These are phyloP conservation scores for Macrosiphum euphorbiae DNA, from an alignment of 2,888 invertebrate genomes.

Conservation along the genomic window DNA sequence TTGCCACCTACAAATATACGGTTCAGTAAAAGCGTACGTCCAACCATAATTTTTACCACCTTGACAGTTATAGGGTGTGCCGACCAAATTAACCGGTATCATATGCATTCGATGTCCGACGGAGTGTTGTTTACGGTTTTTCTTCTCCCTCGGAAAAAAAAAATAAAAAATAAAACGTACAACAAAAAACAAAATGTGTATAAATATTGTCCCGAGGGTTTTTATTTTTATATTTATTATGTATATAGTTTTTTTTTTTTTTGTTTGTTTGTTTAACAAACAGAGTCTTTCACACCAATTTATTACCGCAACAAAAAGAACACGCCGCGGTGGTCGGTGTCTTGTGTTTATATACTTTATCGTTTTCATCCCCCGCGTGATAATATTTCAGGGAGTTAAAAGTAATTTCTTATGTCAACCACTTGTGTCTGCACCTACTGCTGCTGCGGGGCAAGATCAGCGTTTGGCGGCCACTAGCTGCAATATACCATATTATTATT, in stretches of 20 bases:
- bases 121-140: slow-evolving; percentile 60
- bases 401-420: slow-evolving; percentile 53
- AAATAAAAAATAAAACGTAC: slow-evolving; percentile 1
- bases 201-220: slow-evolving; percentile 53
- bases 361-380: slow-evolving; percentile 47
- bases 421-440: slow-evolving; percentile 8
- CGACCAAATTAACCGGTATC: slow-evolving; percentile 65
- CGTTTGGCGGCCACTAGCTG: background rate
- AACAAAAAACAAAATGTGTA: slow-evolving; percentile 22
- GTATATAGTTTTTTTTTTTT: background rate
- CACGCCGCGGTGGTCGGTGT: slow-evolving; percentile 62
- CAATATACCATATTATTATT: background rate
- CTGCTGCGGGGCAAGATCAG: background rate
- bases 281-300: slow-evolving; percentile 63
- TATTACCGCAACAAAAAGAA: slow-evolving; percentile 58
- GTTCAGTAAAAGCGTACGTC: slow-evolving; percentile 49
- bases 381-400: slow-evolving; percentile 61
- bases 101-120: slow-evolving; percentile 47
- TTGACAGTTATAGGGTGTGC: slow-evolving; percentile 63
- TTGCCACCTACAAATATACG: slow-evolving; percentile 60
- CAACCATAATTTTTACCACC: slow-evolving; percentile 58
- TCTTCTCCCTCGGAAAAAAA: slow-evolving; percentile 37
- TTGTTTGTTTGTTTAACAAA: slow-evolving; percentile 47
- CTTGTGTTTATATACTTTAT: slow-evolving; percentile 27
- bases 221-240: slow-evolving; percentile 26